A percentile compares a stretch with the other conserved stretches of the same genome.
phyloP scores from a whole-genome alignment of 2,113 vertebrate species.

The Anolis carolinensis region DNA sequence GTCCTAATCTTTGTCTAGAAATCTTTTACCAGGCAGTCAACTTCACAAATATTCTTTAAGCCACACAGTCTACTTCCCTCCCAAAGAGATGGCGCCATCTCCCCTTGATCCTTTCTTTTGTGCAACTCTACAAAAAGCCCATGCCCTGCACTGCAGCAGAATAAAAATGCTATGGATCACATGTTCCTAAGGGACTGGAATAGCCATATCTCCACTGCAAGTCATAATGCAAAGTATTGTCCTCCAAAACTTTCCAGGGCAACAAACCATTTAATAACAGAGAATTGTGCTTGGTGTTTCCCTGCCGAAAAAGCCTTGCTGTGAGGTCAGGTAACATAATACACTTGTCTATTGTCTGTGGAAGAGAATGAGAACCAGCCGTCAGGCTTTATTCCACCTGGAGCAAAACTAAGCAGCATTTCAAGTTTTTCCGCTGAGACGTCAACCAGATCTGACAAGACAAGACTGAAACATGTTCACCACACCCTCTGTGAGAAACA shows the following conservation, averaged over 20 bases:
- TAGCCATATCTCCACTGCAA: background rate
- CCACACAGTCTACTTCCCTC: no score
- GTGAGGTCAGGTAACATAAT: slow-evolving; percentile 11
- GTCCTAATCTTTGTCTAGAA: no score
- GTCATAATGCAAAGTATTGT: slow-evolving; percentile 21
- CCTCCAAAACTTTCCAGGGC: slow-evolving; percentile 37
- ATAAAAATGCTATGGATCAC: background rate
- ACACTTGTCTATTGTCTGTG: background rate
- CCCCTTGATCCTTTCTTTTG: background rate
- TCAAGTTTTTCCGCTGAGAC: slow-evolving; percentile 60
- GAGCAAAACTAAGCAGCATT: slow-evolving; percentile 63
- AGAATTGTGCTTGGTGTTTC: slow-evolving; percentile 12
- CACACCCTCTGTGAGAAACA: slow-evolving; percentile 68
- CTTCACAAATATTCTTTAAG: background rate
- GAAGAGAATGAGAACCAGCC: slow-evolving; percentile 43
- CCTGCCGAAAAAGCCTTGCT: slow-evolving; percentile 21
- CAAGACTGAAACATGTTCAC: slow-evolving; percentile 44
- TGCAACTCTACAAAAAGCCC: background rate
- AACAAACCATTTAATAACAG: slow-evolving; percentile 23
- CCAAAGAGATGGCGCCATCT: no score
- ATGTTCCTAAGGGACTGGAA: background rate
- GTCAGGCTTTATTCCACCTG: slow-evolving; percentile 36
- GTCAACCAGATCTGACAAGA: slow-evolving; percentile 66
- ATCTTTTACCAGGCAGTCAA: background rate
- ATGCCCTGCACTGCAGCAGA: background rate